Base-by-base conservation (phyloP, 2,888 invertebrate species). In the Drosophila peninsularis region DNA sequence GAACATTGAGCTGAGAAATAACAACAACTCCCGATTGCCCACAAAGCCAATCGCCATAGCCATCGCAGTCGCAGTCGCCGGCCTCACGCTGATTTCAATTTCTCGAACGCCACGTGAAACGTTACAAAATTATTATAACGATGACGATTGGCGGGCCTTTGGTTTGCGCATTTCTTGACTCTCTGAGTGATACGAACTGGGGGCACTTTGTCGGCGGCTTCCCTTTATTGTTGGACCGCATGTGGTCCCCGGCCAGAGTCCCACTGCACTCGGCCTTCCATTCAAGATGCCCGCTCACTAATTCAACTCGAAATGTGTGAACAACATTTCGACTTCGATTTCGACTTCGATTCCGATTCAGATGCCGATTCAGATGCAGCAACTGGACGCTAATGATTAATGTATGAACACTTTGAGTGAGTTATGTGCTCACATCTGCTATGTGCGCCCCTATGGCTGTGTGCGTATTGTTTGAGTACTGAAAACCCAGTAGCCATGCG, bases 101-200 rank as follows among this genome's bases (percentile, higher is more conserved):
- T 86, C 77, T 80, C 67, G 76, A 83, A 68, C 84, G 67, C 87
- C 80, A 81, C 88, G 67, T 75, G 81, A 88, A 88, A 75, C 78
- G 76, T 83, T 82, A 80, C 88, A 86, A 88, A 86, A 82, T 86
- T 85, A 85, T 83, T 85, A 85, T 83, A 83, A 83, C 82, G 82
- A 83, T 84, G 82, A 66, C 79, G 85, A 82, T 84, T 69, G 78
- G 62, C 64, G 72, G 57, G 70, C 68, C 72, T 77, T 77, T 50
- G 50, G 65, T 78, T 83, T 88, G 89, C 79, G 85, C 89, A 87
- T 85, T 89, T 89, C 67, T 84, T 79, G 64, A 68, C 68, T 72
- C 65, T 54, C 64, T 62, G 64, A 77, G 80, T 80, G 80, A 77
- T 71, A 71, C 61, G 53, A 17, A 45, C 65, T 55, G 62, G 50